Conservation (phyloP, 1,140 invertebrate species). For the Anadara kagoshimensis region DNA sequence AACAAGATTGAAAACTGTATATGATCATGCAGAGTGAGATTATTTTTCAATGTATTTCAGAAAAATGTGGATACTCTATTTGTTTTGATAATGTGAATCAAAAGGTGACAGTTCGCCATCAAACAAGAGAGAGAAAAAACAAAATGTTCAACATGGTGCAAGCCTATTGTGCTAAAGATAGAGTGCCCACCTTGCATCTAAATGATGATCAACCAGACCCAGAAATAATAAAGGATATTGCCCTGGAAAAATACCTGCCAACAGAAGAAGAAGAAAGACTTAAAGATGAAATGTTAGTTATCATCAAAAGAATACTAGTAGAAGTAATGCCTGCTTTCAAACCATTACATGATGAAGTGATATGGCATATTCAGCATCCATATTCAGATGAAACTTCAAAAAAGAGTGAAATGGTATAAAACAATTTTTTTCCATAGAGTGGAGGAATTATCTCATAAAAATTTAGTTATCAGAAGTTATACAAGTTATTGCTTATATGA, state of each 20-base stretch:
- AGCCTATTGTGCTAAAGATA: slow-evolving; percentile 28
- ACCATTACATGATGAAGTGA: slow-evolving; percentile 3
- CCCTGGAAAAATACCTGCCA: slow-evolving; percentile 12
- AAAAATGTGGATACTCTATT: too few species aligned
- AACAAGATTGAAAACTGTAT: too few species aligned
- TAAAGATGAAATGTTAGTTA: slow-evolving; percentile 14
- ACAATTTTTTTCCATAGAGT: neutral
- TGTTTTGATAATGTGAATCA: too few species aligned
- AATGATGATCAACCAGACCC: neutral
- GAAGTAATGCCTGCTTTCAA: slow-evolving; percentile 8
- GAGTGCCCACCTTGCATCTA: slow-evolving; percentile 10
- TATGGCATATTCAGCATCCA: slow-evolving; percentile 13
- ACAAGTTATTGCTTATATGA: too few species aligned
- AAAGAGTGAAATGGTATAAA: slow-evolving; percentile 21
- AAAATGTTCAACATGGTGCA: too few species aligned
- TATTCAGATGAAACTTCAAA: slow-evolving; percentile 15
- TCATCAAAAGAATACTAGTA: slow-evolving; percentile 17
- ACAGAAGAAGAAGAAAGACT: slow-evolving; percentile 24
- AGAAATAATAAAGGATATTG: slow-evolving; percentile 11
- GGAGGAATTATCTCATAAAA: too few species aligned
- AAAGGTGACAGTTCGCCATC: too few species aligned
- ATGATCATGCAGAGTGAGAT: too few species aligned
- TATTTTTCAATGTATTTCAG: too few species aligned
- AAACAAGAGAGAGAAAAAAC: too few species aligned
- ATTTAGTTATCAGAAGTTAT: too few species aligned